Base-by-base conservation (phyloP, 2,888 invertebrate species). In the Villa cingulata region DNA sequence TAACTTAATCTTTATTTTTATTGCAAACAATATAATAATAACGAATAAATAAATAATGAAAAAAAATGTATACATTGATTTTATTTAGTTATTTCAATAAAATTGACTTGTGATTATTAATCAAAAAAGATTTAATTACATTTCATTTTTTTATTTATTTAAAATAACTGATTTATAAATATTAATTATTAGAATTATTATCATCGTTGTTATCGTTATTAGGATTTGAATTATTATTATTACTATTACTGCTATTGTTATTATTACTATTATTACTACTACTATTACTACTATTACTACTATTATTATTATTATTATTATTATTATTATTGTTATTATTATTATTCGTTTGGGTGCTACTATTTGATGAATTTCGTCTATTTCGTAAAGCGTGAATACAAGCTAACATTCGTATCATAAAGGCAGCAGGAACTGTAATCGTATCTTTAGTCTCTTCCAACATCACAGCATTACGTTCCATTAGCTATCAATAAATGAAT, bases 361-460 rank as follows among this genome's bases (percentile, higher is more conserved):
- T 37, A 23, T 42, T 43, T 16, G 20, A 44, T 14, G 51, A 42
- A 16, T 38, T 59, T 36, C 76, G 70, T 56, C 79, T 72, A 58
- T 78, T 76, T 55, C 79, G 77, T 42, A 64, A 50, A 12, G 62
- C 59, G 66, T 80, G 81, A 53, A 81, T 70, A 59, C 80, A 80
- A 37, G 80, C 78, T 61, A 82, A 63, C 78, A 82, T 80, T 58
- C 81, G 70, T 55, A 89, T 81, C 86, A 89, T 86, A 64, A 88
- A 86, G 45, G 84, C 80, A 17, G 88, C 87, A 32, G 89, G 88
- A 46, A 89, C 86, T 23, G 88, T 88, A 52, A 89, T 84, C 2
- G 88, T 89, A 62, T 88, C 87, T 64, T 81, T 76, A 17, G 88
- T 87, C 70, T 88, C 87, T 68, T 86, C 84, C 57, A 88, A 67